These are phyloP conservation scores for Hemicentrotus pulcherrimus DNA, from an alignment of 35 echinoderm and acorn worm species.

Conservation along the genomic window DNA sequence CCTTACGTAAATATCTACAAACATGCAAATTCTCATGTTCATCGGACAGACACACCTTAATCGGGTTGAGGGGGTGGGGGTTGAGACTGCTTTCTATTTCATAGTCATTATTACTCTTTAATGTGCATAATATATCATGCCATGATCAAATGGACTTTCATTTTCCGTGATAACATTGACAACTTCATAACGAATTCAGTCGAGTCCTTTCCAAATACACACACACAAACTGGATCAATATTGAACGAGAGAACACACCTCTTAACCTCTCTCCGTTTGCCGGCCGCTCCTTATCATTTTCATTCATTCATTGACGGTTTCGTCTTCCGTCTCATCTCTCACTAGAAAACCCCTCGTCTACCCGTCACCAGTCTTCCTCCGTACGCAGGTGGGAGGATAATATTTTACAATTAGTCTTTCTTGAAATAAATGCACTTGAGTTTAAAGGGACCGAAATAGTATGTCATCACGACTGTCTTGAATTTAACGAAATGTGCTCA, in stretches of 20 bases:
- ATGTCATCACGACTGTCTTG: too few relatives aligned
- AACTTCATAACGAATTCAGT: background rate
- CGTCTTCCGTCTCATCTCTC: background rate
- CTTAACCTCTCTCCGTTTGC: background rate
- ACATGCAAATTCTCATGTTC: too few relatives aligned
- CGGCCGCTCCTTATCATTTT: background rate
- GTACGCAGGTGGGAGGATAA: background rate
- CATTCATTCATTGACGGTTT: background rate
- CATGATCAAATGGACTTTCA: background rate
- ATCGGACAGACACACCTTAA: too few relatives aligned
- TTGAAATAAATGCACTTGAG: background rate
- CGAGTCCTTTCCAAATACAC: slow-evolving; percentile 10
- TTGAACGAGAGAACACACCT: background rate
- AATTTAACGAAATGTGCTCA: too few relatives aligned
- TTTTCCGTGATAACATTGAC: background rate
- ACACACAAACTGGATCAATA: background rate
- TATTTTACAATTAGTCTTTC: background rate
- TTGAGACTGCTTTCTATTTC: too few relatives aligned
- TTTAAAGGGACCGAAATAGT: too few relatives aligned
- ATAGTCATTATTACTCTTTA: background rate
- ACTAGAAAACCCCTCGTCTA: background rate
- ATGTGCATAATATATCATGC: background rate
- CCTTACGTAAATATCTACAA: too few relatives aligned
- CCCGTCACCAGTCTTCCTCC: background rate
- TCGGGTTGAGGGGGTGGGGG: too few relatives aligned